phyloP scores from a whole-genome alignment of 2,113 vertebrate species.

The Dromaius novaehollandiae region DNA sequence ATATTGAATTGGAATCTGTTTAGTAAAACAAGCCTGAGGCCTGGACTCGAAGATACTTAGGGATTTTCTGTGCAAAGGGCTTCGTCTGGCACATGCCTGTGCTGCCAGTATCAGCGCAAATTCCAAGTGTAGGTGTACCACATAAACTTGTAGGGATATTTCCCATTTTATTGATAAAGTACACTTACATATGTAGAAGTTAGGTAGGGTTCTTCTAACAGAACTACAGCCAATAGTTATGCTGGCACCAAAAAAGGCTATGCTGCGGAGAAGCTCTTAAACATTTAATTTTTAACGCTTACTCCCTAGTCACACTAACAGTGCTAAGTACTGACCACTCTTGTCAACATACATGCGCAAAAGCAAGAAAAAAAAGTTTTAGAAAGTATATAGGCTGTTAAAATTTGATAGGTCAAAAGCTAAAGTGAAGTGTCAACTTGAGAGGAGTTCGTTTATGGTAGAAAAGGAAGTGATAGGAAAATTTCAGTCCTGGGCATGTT shows the following conservation, averaged over 20 bases:
- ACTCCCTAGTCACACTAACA: not conserved
- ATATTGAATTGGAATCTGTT: not conserved
- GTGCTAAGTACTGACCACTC: not conserved
- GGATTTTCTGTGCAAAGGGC: not conserved
- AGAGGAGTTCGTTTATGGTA: not conserved
- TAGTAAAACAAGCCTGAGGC: not conserved
- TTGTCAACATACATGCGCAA: not conserved
- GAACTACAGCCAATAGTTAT: not conserved
- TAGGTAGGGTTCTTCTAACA: not conserved
- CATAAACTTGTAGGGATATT: rapidly evolving
- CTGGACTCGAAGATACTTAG: not conserved
- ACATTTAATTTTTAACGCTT: no score
- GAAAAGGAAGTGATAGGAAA: not conserved
- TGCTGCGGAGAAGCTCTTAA: not conserved
- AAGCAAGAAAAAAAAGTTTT: not conserved
- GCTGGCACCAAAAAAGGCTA: no score
- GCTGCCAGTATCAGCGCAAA: not conserved
- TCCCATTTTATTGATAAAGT: not conserved
- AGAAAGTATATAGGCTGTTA: not conserved
- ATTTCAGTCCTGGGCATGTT: not conserved
- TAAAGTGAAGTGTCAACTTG: not conserved
- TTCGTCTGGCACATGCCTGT: not conserved
- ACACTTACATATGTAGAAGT: not conserved
- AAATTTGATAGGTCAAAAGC: not conserved
- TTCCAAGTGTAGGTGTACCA: not conserved